Percentiles rank a stretch among this genome's conserved stretches.
phyloP scores from a whole-genome alignment of 2,888 invertebrate species.

The Acholoe squamosa region DNA sequence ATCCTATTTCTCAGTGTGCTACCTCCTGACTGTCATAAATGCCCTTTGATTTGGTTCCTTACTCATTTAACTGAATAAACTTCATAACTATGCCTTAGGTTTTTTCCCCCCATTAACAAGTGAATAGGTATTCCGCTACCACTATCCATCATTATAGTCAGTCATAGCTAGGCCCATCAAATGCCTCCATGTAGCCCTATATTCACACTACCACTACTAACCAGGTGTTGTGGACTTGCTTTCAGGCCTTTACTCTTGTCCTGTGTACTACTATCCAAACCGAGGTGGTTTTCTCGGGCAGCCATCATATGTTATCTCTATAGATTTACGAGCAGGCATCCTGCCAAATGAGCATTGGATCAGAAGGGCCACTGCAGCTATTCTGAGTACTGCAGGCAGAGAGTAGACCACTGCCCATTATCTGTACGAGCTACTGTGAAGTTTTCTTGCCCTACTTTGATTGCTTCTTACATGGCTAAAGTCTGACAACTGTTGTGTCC shows the following conservation, averaged over 20 bases:
- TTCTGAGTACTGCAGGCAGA: conserved; percentile 87
- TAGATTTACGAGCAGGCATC: conserved; percentile 90
- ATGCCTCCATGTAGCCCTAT: too few relatives aligned
- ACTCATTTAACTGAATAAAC: too few relatives aligned
- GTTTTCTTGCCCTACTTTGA: neutral
- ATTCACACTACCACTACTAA: neutral
- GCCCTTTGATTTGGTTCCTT: too few relatives aligned
- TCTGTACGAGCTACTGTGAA: neutral
- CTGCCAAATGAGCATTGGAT: conserved; percentile 90
- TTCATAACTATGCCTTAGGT: too few relatives aligned
- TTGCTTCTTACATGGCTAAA: too few relatives aligned
- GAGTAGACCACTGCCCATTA: neutral
- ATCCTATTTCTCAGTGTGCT: too few relatives aligned
- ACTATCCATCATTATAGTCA: too few relatives aligned
- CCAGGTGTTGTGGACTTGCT: conserved; percentile 38
- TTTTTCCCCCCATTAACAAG: too few relatives aligned
- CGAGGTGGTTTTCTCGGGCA: conserved; percentile 88
- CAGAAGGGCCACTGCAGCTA: conserved; percentile 92
- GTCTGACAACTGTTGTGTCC: too few relatives aligned
- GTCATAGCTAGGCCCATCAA: too few relatives aligned
- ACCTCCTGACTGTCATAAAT: too few relatives aligned
- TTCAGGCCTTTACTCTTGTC: conserved; percentile 88
- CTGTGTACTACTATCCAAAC: conserved; percentile 93
- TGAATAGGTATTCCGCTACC: too few relatives aligned
- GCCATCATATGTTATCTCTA: conserved; percentile 90